Evolutionary conservation across 2,113 vertebrate genomes (phyloP), one percentile per base, ranked within the genome.

Genomic region (Casuarius casuarius): DNA sequence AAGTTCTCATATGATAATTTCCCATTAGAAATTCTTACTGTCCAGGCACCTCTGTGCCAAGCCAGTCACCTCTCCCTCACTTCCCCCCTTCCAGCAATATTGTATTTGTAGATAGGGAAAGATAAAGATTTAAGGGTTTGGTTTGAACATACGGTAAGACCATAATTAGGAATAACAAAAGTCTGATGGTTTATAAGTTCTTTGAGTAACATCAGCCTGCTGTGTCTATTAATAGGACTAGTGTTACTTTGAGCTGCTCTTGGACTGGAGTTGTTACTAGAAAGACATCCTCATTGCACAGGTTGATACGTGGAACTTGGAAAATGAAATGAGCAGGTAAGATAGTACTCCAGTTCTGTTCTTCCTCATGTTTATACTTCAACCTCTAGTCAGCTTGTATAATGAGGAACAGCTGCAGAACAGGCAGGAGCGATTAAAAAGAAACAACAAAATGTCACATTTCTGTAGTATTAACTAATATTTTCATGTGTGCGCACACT

Each of bases 391-490:
- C 66, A 94, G 84, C 84, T 85, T 95, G 82, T 71, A 7, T 84
- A 95, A 92, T 33, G 84, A 82, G 67, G 66, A 93, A 86, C 95
- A 89, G 91, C 78, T 94, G 83, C 52, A 68, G 44, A 93, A 82
- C 74, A 96, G 91, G 92, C 95, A 97, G 87, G 77, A 80, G 90
- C 96, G 96, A 96, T 97, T 94, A 97, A 98, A 91, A 96, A 98
- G 91, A 98, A 97, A 97, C 72, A 97, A 96, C 94, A 95, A 96
- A 94, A 97, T 81, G 81, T 86, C 95, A 95, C 92, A 73, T 96
- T 71, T 72, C 92, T 88, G 90, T 92, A 79, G 89, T 93, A 96
- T 95, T 96, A 95, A 93, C 44, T 65, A 67, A 46, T 68, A 84
- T 86, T 97, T 97, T 96, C 48, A 26, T 94, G 86, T 92, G 76